Base-by-base conservation (phyloP, 2,113 vertebrate species). In the Cisticola juncidis region DNA sequence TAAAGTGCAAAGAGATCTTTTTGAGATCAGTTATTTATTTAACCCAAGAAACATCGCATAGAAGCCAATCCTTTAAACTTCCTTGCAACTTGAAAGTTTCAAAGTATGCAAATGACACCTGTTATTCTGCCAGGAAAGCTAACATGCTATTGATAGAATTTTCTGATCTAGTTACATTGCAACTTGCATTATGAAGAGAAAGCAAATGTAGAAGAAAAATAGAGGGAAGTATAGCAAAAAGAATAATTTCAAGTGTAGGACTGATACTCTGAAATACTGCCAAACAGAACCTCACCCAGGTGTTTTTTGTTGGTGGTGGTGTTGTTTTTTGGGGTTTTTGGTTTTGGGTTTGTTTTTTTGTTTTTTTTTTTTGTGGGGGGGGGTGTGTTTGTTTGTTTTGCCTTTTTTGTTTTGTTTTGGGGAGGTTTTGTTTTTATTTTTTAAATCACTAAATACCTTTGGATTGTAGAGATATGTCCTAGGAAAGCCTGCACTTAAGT, bases 91-190 rank as follows among this genome's bases (percentile, higher is more conserved):
- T 96, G 84, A 94, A 97, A 82, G 80, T 97, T 97, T 97, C 81
- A 92, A 90, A 98, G 95, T 95, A 94, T 94, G 86, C 66, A 94
- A 97, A 83, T 94, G 45, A 62, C 79, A 95, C 91, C 82, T 69
- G 29, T 72, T 88, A 81, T 84, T 97, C 77, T 62, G 69, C 73
- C 73, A 96, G 94, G 86, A 96, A 97, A 91, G 54, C 80, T 95
- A 96, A 87, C 77, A 81, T 88, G 77, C 78, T 96, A 96, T 53
- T 93, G 65, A 84, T 69, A 95, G 87, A 76, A 81, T 92, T 97
- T 97, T 97, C 92, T 96, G 82, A 51, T 76, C 19, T 19, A 86
- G 62, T 57, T 78, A n/a, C 42, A 38, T 65, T 90, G 89, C 85
- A 94, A 90, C 86, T 97, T 96, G 48, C 83, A 73, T 97, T 89